These are phyloP conservation scores for Agrochola macilenta DNA, from an alignment of 2,888 invertebrate genomes.

Conservation along the genomic window DNA sequence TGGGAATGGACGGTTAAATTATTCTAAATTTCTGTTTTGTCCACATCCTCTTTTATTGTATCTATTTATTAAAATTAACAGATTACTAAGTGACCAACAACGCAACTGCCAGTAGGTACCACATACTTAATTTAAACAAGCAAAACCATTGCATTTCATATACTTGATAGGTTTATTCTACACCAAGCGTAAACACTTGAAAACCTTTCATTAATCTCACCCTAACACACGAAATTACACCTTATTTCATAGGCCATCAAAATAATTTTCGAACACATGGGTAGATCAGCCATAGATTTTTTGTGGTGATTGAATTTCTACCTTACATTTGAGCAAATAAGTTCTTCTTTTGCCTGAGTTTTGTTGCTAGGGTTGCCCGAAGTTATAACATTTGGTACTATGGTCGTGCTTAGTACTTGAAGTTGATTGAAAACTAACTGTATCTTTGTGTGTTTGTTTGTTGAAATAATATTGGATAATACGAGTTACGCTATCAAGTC, in stretches of 20 bases:
- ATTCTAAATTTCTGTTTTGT: neutral
- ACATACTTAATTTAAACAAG: conserved; percentile 44
- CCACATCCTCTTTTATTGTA: neutral
- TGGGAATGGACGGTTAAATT: neutral
- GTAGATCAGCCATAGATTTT: neutral
- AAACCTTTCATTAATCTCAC: conserved; percentile 42
- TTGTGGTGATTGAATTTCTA: conserved; percentile 37
- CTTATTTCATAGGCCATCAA: neutral
- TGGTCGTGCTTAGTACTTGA: conserved; percentile 76
- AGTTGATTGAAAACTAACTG: conserved; percentile 87
- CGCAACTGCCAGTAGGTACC: conserved; percentile 49
- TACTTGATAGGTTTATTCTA: conserved; percentile 71
- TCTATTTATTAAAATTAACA: neutral
- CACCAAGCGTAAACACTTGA: conserved; percentile 74
- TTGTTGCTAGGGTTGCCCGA: conserved; percentile 51
- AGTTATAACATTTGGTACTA: conserved; percentile 83
- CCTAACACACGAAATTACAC: conserved; percentile 13
- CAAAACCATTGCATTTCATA: conserved; percentile 68
- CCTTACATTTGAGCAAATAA: neutral
- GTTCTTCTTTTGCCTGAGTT: conserved; percentile 41
- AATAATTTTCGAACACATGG: conserved; percentile 8
- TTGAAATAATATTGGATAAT: conserved; percentile 83
- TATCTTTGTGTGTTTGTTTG: conserved; percentile 85
- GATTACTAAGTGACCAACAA: conserved; percentile 50
- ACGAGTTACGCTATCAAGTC: conserved; percentile 78